Evolutionary conservation across 2,888 invertebrate species (phyloP), one percentile per base, ranked within the genome.

Genomic region (Euzophera pinguis): DNA sequence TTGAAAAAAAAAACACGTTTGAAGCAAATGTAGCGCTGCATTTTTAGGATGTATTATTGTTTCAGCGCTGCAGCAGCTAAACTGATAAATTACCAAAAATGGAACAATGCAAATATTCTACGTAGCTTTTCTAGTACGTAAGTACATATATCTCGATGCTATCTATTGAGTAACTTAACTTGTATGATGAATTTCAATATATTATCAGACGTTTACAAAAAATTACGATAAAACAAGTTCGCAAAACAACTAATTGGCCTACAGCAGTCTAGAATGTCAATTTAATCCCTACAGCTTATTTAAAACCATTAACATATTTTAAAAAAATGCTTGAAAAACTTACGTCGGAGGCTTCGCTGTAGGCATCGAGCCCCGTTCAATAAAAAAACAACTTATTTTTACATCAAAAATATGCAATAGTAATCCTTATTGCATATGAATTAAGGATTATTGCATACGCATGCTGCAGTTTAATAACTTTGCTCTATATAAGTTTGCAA

Each of bases 291-390:
- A 9, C 37, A 0, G 1, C 32, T 7, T 37, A 37, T 45, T 45
- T 45, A 32, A 45, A 16, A 7, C 43, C 32, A 32, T 32, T 16
- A 45, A 29, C 14, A 45, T 16, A 34, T 45, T 29, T 27, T 27
- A 12, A 45, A 45, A 45, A 45, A 32, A 34, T 14, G 27, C 12
- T 53, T 35, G 3, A 47, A 34, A 41, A 41, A 41, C 48, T 42
- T 37, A 48, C 34, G 14, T 16, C 22, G 10, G 35, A 41, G 48
- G 48, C 34, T 49, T 39, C 42, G 47, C 53, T 29, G 39, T 32
- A 52, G 27, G 17, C 51, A 47, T 53, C 53, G 53, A 57, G 57
- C 50, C 43, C n/a, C 48, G 54, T 53, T 54, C 57, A 39, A 54
- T 54, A 54, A 51, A 32, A 54, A 22, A 52, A 27, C 47, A 27